Conservation (phyloP, 2,888 invertebrate species). For the Scaptomyza polygonia region DNA sequence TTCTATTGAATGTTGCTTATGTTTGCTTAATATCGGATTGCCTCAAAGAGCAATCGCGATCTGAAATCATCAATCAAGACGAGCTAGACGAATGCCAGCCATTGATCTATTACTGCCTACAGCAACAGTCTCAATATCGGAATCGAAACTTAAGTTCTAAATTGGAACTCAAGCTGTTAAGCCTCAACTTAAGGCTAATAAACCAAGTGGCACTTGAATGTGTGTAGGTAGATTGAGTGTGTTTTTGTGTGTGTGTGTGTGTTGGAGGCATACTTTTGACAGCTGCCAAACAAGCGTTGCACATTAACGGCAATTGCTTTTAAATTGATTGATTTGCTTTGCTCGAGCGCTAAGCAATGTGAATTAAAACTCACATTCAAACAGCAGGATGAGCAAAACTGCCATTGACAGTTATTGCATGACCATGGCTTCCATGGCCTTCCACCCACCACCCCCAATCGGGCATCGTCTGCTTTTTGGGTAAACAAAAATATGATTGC, state of each 20-base stretch:
- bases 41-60: conserved; percentile 39
- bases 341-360: conserved; percentile 40
- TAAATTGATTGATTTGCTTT: conserved; percentile 76
- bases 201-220: conserved; percentile 14
- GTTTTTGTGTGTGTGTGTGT: conserved; percentile 9
- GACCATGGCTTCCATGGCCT: conserved; percentile 18
- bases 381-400: conserved; percentile 35
- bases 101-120: conserved; percentile 17
- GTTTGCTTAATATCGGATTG: conserved; percentile 18
- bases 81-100: conserved; percentile 6
- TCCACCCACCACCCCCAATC: background rate
- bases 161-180: conserved; percentile 12
- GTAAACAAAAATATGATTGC: conserved; percentile 78
- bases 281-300: conserved; percentile 76
- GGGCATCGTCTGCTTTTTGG: conserved; percentile 43
- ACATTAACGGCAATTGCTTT: conserved; percentile 78
- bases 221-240: conserved; percentile 8
- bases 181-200: conserved; percentile 39
- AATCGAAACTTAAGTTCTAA: conserved; percentile 7
- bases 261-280: conserved; percentile 52
- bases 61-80: conserved; percentile 50
- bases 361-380: conserved; percentile 32
- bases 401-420: conserved; percentile 68
- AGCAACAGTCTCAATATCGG: background rate
- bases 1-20: background rate